Conservation (phyloP, 2,888 invertebrate genomes). For the Aphodius sticticus region DNA sequence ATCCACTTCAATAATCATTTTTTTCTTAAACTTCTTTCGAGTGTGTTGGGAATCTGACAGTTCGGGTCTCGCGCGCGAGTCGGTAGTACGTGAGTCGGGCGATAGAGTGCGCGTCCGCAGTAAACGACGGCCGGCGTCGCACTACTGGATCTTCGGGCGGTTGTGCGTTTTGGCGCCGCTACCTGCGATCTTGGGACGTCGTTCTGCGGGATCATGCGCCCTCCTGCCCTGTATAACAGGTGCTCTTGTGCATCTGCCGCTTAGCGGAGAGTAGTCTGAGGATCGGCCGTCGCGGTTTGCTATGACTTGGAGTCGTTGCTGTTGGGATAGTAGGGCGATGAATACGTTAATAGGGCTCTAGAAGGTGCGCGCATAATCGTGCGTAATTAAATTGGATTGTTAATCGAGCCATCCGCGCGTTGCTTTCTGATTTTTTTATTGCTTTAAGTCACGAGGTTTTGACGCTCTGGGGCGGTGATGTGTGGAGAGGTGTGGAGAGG, state of each 20-base stretch:
- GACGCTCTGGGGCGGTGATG: too few relatives aligned
- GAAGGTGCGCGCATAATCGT: neutral
- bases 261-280: conserved; percentile 5
- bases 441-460: too few relatives aligned
- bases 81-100: neutral
- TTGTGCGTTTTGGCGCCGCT: conserved; percentile 40
- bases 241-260: conserved; percentile 37
- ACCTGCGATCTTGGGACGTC: conserved; percentile 33
- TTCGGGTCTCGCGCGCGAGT: neutral
- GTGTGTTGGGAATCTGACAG: neutral
- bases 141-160: conserved; percentile 34
- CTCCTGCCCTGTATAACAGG: conserved; percentile 36
- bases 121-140: conserved; percentile 40
- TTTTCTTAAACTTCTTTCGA: neutral
- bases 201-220: conserved; percentile 37
- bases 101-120: conserved; percentile 32
- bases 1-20: neutral
- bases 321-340: neutral
- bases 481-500: too few relatives aligned
- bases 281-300: neutral
- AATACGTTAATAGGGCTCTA: neutral
- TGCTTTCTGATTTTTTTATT: too few relatives aligned
- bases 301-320: neutral
- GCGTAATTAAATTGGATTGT: neutral
- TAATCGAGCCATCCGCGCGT: too few relatives aligned